A percentile compares a stretch with the other conserved stretches of the same genome.
phyloP scores from a whole-genome alignment of 2,888 invertebrate genomes.

The Atethmia centrago region DNA sequence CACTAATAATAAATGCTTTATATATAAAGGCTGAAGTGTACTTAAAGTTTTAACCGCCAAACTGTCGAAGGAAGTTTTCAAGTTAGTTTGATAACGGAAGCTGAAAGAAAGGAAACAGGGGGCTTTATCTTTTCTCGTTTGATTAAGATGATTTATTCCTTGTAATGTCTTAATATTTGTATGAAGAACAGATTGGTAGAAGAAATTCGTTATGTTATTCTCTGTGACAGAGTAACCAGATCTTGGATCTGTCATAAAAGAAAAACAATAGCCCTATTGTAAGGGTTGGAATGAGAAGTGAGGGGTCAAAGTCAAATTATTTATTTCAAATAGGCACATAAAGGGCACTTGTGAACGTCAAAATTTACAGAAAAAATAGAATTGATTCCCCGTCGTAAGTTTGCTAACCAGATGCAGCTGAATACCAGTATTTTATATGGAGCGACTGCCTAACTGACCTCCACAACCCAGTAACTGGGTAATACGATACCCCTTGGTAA shows the following conservation, averaged over 20 bases:
- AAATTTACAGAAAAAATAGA: too few species aligned
- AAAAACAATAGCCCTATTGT: background rate
- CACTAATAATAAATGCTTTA: constrained; percentile 15
- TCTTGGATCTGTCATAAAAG: background rate
- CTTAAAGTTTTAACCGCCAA: constrained; percentile 48
- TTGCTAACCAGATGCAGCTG: too few species aligned
- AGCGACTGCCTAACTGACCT: too few species aligned
- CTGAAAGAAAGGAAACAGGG: constrained; percentile 48
- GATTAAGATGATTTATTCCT: constrained; percentile 7
- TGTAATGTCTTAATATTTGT: constrained; percentile 5
- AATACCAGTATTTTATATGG: too few species aligned
- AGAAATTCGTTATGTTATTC: background rate
- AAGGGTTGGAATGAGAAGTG: background rate
- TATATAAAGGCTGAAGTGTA: constrained; percentile 21
- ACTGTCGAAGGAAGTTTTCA: constrained; percentile 47
- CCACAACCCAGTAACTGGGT: too few species aligned
- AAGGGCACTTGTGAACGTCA: too few species aligned
- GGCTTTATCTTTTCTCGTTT: constrained; percentile 29
- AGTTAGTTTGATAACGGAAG: constrained; percentile 56
- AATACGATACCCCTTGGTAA: too few species aligned
- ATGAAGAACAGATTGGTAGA: background rate
- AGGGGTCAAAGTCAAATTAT: too few species aligned
- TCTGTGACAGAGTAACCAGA: background rate
- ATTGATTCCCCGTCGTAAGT: too few species aligned
- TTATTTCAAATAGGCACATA: too few species aligned